phyloP scores from a whole-genome alignment of 2,888 invertebrate genomes.

The Sarcophaga subvicina region DNA sequence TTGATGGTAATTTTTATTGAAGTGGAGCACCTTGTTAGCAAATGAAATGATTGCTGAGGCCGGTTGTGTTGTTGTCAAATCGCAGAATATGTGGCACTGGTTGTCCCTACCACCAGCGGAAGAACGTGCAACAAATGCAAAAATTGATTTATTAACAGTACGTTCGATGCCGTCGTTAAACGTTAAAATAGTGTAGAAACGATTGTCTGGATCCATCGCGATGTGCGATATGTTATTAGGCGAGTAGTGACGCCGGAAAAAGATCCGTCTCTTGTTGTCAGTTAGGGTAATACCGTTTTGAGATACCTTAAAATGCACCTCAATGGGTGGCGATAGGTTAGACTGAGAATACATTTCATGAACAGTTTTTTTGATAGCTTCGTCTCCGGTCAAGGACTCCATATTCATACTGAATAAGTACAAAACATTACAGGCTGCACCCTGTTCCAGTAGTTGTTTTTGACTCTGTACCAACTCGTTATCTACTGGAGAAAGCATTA shows the following conservation, averaged over 20 bases:
- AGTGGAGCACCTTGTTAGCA: conserved; percentile 78
- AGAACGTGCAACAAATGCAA: conserved; percentile 97
- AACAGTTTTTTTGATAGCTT: conserved; percentile 91
- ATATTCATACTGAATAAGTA: conserved; percentile 94
- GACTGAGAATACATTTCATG: conserved; percentile 85
- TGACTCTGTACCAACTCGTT: conserved; percentile 73
- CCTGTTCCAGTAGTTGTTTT: conserved; percentile 84
- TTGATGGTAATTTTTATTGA: conserved; percentile 72
- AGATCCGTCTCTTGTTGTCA: conserved; percentile 93
- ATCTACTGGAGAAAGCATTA: conserved; percentile 68
- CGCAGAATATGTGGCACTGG: conserved; percentile 98
- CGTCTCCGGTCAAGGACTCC: conserved; percentile 94
- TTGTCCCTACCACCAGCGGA: conserved; percentile 92
- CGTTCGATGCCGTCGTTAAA: conserved; percentile 71
- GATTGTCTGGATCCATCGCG: conserved; percentile 95
- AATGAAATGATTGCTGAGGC: conserved; percentile 93
- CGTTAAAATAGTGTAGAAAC: conserved; percentile 85
- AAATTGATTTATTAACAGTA: conserved; percentile 85
- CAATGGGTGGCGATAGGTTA: conserved; percentile 85
- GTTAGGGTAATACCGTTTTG: conserved; percentile 98
- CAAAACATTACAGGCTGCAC: conserved; percentile 95
- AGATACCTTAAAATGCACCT: conserved; percentile 98
- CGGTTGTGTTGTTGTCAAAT: conserved; percentile 94
- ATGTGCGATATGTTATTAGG: conserved; percentile 94
- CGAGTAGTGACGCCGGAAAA: conserved; percentile 96